Evolutionary conservation across 1,140 invertebrate species (phyloP).

Genomic region (Trissolcus basalis): DNA sequence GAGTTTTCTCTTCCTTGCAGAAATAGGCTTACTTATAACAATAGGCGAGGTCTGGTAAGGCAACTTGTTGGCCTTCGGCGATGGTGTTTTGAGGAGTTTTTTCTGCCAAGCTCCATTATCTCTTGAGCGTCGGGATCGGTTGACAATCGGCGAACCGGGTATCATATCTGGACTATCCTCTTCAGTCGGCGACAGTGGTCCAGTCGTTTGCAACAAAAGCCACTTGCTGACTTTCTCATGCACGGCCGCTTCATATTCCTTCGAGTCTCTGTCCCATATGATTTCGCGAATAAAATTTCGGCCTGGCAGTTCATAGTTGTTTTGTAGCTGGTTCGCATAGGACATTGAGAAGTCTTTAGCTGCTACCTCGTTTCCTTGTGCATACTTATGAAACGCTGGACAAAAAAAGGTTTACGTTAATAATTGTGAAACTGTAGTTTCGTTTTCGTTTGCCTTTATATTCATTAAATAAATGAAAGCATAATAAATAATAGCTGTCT

Average conservation of each 20-base stretch:
- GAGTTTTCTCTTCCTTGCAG: conserved; percentile 13
- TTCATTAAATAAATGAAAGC: no score
- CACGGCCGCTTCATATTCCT: neutral
- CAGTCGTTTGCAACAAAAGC: conserved; percentile 3
- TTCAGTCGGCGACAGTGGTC: neutral
- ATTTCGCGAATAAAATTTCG: conserved; percentile 4
- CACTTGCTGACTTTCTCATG: conserved; percentile 4
- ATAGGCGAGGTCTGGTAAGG: conserved; percentile 13
- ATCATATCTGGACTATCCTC: neutral
- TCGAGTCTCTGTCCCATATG: neutral
- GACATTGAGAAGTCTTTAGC: conserved; percentile 5
- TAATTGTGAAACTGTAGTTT: no score
- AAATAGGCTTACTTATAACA: neutral
- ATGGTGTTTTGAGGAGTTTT: conserved; percentile 11
- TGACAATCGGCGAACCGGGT: conserved; percentile 9
- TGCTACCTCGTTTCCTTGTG: neutral
- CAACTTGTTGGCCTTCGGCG: neutral
- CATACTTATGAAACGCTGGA: no score
- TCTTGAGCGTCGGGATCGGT: neutral
- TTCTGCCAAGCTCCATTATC: neutral
- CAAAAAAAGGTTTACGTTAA: no score
- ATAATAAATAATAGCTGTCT: no score
- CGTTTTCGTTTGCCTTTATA: no score
- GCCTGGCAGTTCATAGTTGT: neutral
- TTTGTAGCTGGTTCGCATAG: neutral